A percentile compares a stretch with the other conserved stretches of the same genome.
Conservation (phyloP, 2,888 invertebrate species). For the Empis stercorea region DNA sequence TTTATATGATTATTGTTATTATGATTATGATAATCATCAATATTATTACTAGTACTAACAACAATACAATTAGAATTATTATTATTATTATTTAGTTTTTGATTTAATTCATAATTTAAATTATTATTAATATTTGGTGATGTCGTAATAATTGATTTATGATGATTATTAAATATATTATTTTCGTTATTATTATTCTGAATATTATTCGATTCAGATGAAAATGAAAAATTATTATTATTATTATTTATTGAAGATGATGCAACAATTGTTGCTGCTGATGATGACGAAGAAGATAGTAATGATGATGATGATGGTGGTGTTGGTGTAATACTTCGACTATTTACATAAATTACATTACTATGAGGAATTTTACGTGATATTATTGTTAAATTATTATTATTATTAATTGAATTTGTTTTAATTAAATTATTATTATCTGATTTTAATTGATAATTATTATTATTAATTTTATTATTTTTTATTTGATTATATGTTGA, state of each 20-base stretch:
- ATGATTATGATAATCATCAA: constrained; percentile 6
- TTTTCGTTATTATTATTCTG: too few relatives aligned
- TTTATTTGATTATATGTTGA: not conserved
- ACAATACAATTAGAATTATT: not conserved
- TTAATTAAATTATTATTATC: not conserved
- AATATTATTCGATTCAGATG: not conserved
- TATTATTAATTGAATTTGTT: not conserved
- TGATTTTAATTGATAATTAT: not conserved
- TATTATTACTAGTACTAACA: constrained; percentile 3
- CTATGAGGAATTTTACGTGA: constrained; percentile 29
- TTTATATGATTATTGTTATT: constrained; percentile 7
- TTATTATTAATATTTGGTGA: constrained; percentile 12
- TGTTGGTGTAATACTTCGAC: constrained; percentile 6
- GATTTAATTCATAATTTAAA: not conserved
- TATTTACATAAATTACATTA: constrained; percentile 31
- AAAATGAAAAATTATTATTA: not conserved
- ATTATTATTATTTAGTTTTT: not conserved
- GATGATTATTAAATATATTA: too few relatives aligned
- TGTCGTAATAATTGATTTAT: not conserved
- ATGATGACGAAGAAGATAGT: not conserved
- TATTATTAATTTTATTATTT: too few relatives aligned
- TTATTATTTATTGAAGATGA: not conserved
- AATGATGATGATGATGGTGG: constrained; percentile 3
- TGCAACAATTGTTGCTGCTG: too few relatives aligned
- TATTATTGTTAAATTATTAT: constrained; percentile 10